phyloP scores from a whole-genome alignment of 2,113 vertebrate species.

The Cygnus atratus region DNA sequence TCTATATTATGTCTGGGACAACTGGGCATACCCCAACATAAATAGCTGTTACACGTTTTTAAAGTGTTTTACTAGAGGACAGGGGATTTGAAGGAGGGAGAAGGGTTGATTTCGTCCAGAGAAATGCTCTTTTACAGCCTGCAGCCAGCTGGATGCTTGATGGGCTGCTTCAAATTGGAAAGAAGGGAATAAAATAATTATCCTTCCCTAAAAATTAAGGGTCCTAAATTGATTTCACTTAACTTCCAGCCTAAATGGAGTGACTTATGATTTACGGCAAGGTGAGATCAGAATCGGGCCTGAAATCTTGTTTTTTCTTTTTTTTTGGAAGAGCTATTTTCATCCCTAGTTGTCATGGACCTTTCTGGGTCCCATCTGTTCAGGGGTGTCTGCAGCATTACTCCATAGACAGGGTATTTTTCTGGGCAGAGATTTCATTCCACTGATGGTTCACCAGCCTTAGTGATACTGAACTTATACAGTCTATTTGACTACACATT shows the following conservation, averaged over 20 bases:
- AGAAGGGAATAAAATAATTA: conserved; percentile 52
- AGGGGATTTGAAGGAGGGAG: conserved; percentile 57
- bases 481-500: conserved; percentile 1
- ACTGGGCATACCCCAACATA: conserved; percentile 69
- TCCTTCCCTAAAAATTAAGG: conserved; percentile 48
- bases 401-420: conserved; percentile 51
- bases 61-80: conserved; percentile 59
- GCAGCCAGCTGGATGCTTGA: conserved; percentile 49
- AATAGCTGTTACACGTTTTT: conserved; percentile 62
- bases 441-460: conserved; percentile 31
- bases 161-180: conserved; percentile 33
- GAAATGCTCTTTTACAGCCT: conserved; percentile 41
- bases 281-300: conserved; percentile 47
- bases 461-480: not conserved
- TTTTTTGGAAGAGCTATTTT: conserved; percentile 14
- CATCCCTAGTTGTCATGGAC: not conserved
- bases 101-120: conserved; percentile 39
- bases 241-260: conserved; percentile 28
- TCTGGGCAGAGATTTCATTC: conserved; percentile 53
- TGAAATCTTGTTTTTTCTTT: not conserved
- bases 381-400: conserved; percentile 13
- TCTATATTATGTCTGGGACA: conserved; percentile 72
- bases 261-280: conserved; percentile 51
- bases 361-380: conserved; percentile 47
- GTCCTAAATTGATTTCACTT: conserved; percentile 34